A percentile compares a stretch with the other conserved stretches of the same genome.
Conservation (phyloP, 2,113 vertebrate species). For the Mustela lutreola region DNA sequence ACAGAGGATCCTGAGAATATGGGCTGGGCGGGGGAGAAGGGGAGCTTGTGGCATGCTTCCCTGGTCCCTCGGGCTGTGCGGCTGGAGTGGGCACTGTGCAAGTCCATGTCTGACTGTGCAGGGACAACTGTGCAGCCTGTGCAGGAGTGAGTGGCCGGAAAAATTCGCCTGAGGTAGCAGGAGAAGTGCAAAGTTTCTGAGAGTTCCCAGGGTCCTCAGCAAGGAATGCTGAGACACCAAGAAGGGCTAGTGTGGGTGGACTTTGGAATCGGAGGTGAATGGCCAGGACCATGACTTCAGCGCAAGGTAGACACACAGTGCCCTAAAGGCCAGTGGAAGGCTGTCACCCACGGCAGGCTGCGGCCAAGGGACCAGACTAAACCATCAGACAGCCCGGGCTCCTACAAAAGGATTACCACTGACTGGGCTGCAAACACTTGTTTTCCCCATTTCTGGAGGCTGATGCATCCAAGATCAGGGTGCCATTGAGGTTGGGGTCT, state of each 20-base stretch:
- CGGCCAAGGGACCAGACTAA: too few species aligned
- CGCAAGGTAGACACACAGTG: background rate
- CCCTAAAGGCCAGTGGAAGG: background rate
- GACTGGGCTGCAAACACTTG: too few species aligned
- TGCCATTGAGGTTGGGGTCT: background rate
- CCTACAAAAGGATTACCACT: background rate
- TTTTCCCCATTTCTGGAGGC: background rate
- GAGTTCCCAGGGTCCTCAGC: background rate
- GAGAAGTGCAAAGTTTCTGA: background rate
- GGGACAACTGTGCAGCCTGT: background rate
- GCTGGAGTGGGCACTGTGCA: background rate
- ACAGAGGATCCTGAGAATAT: background rate
- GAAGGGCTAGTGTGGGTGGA: background rate
- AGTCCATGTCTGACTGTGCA: background rate
- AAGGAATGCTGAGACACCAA: background rate
- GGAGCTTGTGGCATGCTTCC: background rate
- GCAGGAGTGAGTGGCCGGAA: background rate
- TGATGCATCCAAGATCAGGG: background rate
- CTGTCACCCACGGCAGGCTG: background rate
- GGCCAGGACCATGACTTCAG: background rate
- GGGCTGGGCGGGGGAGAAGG: background rate
- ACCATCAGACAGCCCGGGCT: background rate
- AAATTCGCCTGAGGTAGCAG: accelerated
- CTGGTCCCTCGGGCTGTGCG: too few species aligned
- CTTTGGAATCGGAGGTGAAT: background rate